Conservation (phyloP, 2,797 vertebrate genomes). For the Lithobates pipiens region DNA sequence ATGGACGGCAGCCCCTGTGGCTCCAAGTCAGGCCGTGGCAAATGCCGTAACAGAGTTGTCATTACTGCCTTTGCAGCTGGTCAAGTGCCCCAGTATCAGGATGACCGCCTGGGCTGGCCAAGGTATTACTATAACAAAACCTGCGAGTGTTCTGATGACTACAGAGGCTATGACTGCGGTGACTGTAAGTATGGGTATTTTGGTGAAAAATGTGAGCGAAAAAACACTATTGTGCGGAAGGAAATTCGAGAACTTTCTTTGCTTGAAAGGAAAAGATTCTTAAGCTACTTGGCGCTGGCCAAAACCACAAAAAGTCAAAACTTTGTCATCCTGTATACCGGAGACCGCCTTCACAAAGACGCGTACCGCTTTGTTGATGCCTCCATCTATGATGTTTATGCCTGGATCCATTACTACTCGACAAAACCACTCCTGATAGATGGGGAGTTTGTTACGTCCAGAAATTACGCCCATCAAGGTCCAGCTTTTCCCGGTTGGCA, state of each 20-base stretch:
- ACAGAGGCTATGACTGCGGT: too few relatives aligned
- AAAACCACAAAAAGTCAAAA: too few relatives aligned
- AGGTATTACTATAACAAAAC: constrained; percentile 36
- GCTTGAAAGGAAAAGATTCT: too few relatives aligned
- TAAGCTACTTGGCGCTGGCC: too few relatives aligned
- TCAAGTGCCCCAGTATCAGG: neutral
- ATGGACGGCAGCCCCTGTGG: constrained; percentile 48
- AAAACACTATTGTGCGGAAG: too few relatives aligned
- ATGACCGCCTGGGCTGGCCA: constrained; percentile 54
- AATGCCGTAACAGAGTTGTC: neutral
- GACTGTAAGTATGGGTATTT: too few relatives aligned
- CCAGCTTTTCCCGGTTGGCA: constrained; percentile 53
- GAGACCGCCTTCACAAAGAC: constrained; percentile 4
- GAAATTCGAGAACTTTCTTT: too few relatives aligned
- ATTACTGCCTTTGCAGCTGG: neutral
- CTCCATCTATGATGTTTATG: too few relatives aligned
- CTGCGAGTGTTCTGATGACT: neutral
- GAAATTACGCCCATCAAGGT: neutral
- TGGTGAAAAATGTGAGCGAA: too few relatives aligned
- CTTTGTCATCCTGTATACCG: too few relatives aligned
- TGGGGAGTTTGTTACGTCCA: constrained; percentile 14
- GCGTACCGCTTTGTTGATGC: too few relatives aligned
- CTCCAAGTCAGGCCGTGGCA: constrained; percentile 32
- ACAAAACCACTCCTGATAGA: neutral
- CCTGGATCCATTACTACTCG: constrained; percentile 13